Evolutionary conservation across 2,113 vertebrate genomes (phyloP).

Genomic region (Paramisgurnus dabryanus): DNA sequence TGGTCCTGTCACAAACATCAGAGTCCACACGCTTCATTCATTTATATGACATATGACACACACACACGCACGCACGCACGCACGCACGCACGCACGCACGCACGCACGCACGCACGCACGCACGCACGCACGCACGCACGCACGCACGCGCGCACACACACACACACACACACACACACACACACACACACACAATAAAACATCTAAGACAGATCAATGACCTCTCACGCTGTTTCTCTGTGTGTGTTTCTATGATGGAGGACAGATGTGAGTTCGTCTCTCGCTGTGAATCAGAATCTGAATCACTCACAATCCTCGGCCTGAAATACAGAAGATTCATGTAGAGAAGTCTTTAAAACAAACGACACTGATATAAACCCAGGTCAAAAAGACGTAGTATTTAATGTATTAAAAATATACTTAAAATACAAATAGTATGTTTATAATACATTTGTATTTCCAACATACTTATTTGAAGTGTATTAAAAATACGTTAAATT

Average conservation of each 20-base stretch:
- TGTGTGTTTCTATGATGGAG: neutral
- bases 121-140: neutral
- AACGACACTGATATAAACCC: no score
- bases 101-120: no score
- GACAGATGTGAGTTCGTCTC: neutral
- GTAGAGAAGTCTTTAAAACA: no score
- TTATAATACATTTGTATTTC: no score
- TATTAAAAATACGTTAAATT: no score
- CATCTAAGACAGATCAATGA: no score
- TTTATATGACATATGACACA: neutral
- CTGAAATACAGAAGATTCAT: neutral
- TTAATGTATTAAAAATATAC: no score
- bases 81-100: neutral
- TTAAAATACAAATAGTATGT: no score
- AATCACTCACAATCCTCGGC: neutral
- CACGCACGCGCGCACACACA: neutral
- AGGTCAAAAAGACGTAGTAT: no score
- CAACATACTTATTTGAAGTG: no score
- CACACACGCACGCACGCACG: neutral
- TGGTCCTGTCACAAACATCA: constrained; percentile 53
- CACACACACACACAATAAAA: no score
- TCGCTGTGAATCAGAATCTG: neutral
- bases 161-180: neutral
- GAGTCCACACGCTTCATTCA: neutral
- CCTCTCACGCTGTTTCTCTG: neutral